Conservation (phyloP, 2,113 vertebrate genomes). For the Amphiprion percula region DNA sequence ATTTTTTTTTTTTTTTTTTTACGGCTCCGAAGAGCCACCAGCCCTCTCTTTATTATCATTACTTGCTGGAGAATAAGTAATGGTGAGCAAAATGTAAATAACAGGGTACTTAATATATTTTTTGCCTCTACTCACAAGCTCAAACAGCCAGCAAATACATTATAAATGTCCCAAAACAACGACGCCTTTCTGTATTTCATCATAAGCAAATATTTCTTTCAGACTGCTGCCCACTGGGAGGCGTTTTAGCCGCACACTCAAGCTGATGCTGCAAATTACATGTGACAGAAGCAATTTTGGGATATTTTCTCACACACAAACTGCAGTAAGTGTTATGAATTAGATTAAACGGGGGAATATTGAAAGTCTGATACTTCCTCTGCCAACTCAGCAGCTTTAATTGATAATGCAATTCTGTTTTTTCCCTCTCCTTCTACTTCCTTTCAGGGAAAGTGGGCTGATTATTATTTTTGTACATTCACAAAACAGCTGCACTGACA, state of each 20-base stretch:
- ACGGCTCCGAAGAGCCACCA: slow-evolving; percentile 19
- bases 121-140: slow-evolving; percentile 21
- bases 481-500: slow-evolving; percentile 10
- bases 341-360: slow-evolving; percentile 65
- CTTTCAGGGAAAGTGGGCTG: slow-evolving; percentile 18
- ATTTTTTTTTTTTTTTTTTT: slow-evolving; percentile 12
- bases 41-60: slow-evolving; percentile 37
- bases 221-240: slow-evolving; percentile 48
- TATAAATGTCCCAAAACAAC: slow-evolving; percentile 59
- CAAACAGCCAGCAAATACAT: slow-evolving; percentile 47
- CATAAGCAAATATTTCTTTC: slow-evolving; percentile 65
- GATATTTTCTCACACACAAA: slow-evolving; percentile 74
- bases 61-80: slow-evolving; percentile 51
- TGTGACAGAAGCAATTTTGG: slow-evolving; percentile 78
- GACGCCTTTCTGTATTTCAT: slow-evolving; percentile 53
- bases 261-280: slow-evolving; percentile 77
- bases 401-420: slow-evolving; percentile 74
- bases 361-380: slow-evolving; percentile 62
- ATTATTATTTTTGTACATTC: slow-evolving; percentile 40
- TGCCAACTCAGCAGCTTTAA: slow-evolving; percentile 73
- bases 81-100: slow-evolving; percentile 67
- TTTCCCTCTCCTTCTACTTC: background rate
- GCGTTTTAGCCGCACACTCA: slow-evolving; percentile 51
- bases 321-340: slow-evolving; percentile 72
- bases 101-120: slow-evolving; percentile 49